Base-by-base conservation (phyloP, 2,113 vertebrate genomes). In the Nothobranchius kuhntae region DNA sequence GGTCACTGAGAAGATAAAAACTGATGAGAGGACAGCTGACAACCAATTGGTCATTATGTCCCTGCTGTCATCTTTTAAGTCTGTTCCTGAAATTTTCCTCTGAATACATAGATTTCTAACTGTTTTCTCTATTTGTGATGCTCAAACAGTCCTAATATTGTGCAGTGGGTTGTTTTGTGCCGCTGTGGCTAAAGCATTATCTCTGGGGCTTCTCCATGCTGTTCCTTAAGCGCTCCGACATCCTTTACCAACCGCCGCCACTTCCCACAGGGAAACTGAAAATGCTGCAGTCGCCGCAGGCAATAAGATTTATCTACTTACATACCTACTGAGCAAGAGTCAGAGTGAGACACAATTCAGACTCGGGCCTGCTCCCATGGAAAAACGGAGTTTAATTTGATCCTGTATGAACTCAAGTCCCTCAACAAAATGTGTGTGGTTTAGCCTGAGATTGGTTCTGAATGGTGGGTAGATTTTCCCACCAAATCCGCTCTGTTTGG, bases 241-340 rank as follows among this genome's bases (percentile, higher is more conserved):
- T 86, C 90, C 87, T 86, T 75, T 78, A 76, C 82, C 82, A 80
- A 85, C 83, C 56, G 45, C 82, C 58, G 83, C 71, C 71, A 68
- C 87, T 89, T 91, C 84, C 90, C 89, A 80, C 86, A 86, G 87
- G 90, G 89, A 90, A 90, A 90, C 89, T 89, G 86, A 91, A 91
- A 91, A 91, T 89, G 86, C 83, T 57, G 75, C 79, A 78, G 81
- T 84, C 78, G 77, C 89, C 73, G 79, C 89, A 46, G 86, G 90
- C 89, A 88, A 84, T 77, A 65, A 76, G 81, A 82, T 89, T 86
- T 88, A 90, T 89, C 87, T 89, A 86, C 82, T 90, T 87, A 89
- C 89, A 89, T 88, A 87, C 87, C 87, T 86, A 88, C 85, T 83
- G 84, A 89, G 87, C 83, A 76, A 71, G 68, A 75, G 64, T 51